Conservation (phyloP, 1,140 invertebrate species). For the Gryllus bimaculatus region DNA sequence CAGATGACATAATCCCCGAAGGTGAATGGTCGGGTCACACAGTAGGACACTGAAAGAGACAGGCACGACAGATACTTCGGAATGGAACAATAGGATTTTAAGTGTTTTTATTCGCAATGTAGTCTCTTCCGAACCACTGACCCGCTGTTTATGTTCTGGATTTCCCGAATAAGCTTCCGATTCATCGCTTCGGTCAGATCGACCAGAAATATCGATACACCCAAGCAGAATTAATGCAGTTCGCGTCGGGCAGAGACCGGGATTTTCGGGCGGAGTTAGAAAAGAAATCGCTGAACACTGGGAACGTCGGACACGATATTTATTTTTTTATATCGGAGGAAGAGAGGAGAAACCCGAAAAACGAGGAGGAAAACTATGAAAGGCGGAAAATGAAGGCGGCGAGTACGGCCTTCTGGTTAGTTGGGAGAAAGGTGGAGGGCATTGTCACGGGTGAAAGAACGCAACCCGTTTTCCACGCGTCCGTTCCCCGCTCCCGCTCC, state of each 20-base stretch:
- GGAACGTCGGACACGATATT: neutral
- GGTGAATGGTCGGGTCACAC: no score
- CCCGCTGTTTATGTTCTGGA: neutral
- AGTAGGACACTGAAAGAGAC: no score
- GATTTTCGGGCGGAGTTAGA: neutral
- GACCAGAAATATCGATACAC: neutral
- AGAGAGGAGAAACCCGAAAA: neutral
- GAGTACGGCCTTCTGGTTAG: neutral
- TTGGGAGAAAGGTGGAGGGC: neutral
- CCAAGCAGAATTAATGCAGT: neutral
- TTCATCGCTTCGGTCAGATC: neutral
- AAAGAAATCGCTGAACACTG: neutral
- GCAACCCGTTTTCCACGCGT: neutral
- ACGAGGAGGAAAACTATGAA: neutral
- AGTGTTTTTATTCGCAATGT: neutral
- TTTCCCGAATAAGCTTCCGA: slow-evolving; percentile 3
- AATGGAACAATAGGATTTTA: neutral
- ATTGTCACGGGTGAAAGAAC: neutral
- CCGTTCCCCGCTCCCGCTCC: no score
- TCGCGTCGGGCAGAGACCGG: neutral
- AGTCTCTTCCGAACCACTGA: neutral
- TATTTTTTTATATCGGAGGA: neutral
- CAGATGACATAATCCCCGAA: no score
- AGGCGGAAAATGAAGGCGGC: neutral
- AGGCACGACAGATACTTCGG: no score